Conservation (phyloP, 2,888 invertebrate species). For the Aspidapion aeneum region DNA sequence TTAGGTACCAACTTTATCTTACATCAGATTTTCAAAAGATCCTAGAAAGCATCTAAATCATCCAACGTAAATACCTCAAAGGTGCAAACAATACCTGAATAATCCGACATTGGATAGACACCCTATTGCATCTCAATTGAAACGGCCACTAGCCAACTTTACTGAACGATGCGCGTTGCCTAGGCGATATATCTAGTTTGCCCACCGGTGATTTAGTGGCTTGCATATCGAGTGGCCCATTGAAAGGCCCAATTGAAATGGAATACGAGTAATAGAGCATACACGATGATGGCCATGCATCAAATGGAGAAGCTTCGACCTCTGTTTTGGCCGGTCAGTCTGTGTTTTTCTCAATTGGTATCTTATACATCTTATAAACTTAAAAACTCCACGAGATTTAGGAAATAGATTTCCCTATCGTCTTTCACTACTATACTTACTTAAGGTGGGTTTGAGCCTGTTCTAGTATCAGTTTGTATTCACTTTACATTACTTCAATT, state of each 20-base stretch:
- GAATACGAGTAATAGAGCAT: constrained; percentile 48
- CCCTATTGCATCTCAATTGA: constrained; percentile 14
- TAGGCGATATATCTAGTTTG: constrained; percentile 11
- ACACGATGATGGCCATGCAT: constrained; percentile 51
- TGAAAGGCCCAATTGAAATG: constrained; percentile 52
- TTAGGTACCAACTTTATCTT: not conserved
- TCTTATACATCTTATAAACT: too few species aligned
- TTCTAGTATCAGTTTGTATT: too few species aligned
- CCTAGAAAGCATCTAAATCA: not conserved
- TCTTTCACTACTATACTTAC: too few species aligned
- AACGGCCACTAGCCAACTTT: too few species aligned
- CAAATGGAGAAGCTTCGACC: constrained; percentile 33
- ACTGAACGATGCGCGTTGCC: not conserved
- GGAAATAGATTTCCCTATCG: too few species aligned
- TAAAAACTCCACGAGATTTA: too few species aligned
- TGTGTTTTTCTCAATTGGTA: too few species aligned
- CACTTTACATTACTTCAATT: too few species aligned
- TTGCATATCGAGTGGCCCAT: constrained; percentile 46
- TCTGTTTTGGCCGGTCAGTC: too few species aligned
- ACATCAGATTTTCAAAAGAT: too few species aligned
- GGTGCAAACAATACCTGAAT: constrained; percentile 14
- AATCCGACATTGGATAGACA: constrained; percentile 38
- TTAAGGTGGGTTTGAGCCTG: too few species aligned
- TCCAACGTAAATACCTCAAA: not conserved
- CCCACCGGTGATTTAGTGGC: constrained; percentile 46